phyloP scores from a whole-genome alignment of 1,140 invertebrate species.

The Bombus ignitus region DNA sequence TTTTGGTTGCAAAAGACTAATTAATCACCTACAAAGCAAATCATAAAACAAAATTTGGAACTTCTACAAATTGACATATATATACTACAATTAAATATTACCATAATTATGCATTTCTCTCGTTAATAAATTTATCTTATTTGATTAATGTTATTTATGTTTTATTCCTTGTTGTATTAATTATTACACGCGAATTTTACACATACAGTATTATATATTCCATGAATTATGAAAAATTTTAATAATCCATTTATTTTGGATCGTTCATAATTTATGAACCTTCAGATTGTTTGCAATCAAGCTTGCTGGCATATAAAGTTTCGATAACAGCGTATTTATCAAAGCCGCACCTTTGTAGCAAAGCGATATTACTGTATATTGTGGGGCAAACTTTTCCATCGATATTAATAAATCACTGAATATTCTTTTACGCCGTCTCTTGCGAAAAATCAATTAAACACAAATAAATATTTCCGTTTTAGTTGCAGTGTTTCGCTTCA shows the following conservation, averaged over 20 bases:
- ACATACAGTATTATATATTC: neutral
- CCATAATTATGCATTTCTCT: neutral
- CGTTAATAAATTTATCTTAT: neutral
- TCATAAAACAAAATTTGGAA: neutral
- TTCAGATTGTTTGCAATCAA: neutral
- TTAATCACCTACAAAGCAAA: neutral
- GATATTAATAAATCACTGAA: constrained; percentile 15
- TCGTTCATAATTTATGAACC: neutral
- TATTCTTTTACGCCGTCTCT: neutral
- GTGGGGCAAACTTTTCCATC: neutral
- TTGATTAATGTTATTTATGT: neutral
- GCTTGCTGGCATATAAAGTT: neutral
- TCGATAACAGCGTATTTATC: neutral
- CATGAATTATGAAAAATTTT: neutral
- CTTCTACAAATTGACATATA: neutral
- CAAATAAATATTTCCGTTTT: neutral
- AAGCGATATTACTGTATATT: neutral
- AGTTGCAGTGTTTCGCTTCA: neutral
- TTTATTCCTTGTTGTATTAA: neutral
- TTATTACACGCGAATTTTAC: neutral
- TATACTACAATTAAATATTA: neutral
- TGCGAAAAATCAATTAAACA: neutral
- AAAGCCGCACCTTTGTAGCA: neutral
- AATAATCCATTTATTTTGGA: neutral
- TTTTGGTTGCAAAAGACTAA: neutral